Percentiles rank a stretch among this genome's conserved stretches.
These are phyloP conservation scores for Siniperca obscura DNA, from an alignment of 2,797 vertebrate species.

Conservation along the genomic window DNA sequence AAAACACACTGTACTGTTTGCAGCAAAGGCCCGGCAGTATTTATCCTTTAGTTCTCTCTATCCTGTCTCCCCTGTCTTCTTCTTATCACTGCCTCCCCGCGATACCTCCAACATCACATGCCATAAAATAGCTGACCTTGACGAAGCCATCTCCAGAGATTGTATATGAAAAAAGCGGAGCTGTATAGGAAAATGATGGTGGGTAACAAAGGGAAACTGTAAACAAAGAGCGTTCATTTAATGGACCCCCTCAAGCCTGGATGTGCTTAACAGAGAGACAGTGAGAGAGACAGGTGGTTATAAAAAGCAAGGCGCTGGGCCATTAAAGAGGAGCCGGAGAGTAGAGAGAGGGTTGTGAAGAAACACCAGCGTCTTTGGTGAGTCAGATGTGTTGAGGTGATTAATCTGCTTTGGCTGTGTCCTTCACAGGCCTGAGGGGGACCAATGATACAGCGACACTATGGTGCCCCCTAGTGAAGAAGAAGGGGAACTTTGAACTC, in stretches of 20 bases:
- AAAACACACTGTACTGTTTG: slow-evolving; percentile 39
- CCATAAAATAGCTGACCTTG: slow-evolving; percentile 75
- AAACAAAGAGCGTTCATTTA: slow-evolving; percentile 72
- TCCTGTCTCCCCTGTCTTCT: slow-evolving; percentile 32
- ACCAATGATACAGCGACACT: slow-evolving; percentile 5
- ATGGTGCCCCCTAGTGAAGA: slow-evolving; percentile 69
- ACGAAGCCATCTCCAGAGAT: slow-evolving; percentile 65
- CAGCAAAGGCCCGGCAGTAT: slow-evolving; percentile 35
- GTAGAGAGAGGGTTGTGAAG: slow-evolving; percentile 63
- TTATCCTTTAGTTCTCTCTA: slow-evolving; percentile 38
- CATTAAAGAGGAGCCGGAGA: slow-evolving; percentile 62
- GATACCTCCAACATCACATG: slow-evolving; percentile 54
- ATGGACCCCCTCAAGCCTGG: slow-evolving; percentile 58
- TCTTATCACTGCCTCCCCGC: slow-evolving; percentile 40
- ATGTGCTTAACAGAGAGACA: slow-evolving; percentile 53
- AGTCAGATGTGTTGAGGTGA: slow-evolving; percentile 80
- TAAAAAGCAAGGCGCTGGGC: slow-evolving; percentile 64
- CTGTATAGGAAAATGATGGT: slow-evolving; percentile 45
- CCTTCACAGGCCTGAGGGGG: slow-evolving; percentile 65
- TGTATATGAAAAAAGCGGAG: slow-evolving; percentile 17
- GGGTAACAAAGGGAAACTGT: slow-evolving; percentile 70
- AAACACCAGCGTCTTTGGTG: slow-evolving; percentile 74
- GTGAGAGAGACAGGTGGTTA: slow-evolving; percentile 60
- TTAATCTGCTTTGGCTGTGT: slow-evolving; percentile 75
- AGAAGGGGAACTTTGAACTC: slow-evolving; percentile 5